phyloP scores from a whole-genome alignment of 2,888 invertebrate species.

The Willowsia nigromaculata region DNA sequence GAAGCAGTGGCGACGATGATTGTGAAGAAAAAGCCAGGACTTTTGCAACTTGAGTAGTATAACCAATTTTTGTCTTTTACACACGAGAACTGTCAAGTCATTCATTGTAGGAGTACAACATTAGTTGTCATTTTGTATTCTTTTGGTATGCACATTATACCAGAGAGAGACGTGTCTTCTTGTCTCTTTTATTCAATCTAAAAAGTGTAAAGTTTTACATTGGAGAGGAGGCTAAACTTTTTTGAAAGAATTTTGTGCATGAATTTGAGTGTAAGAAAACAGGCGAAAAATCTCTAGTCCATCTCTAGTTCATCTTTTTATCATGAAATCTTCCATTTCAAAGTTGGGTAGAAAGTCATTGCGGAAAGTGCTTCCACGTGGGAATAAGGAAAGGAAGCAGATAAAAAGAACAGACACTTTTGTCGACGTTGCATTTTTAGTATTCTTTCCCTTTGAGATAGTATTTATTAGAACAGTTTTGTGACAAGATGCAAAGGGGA shows the following conservation, averaged over 20 bases:
- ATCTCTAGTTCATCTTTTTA: neutral
- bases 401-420: neutral
- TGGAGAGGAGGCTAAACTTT: neutral
- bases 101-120: neutral
- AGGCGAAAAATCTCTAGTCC: slow-evolving; percentile 24
- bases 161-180: slow-evolving; percentile 8
- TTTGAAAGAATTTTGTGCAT: neutral
- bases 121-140: slow-evolving; percentile 46
- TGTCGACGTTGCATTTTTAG: slow-evolving; percentile 12
- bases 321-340: neutral
- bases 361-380: slow-evolving; percentile 12
- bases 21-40: neutral
- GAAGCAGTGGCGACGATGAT: neutral
- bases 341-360: slow-evolving; percentile 19
- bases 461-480: slow-evolving; percentile 1
- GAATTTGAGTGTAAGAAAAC: neutral
- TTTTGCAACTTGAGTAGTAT: neutral
- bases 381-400: neutral
- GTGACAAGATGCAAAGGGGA: neutral
- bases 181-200: slow-evolving; percentile 36
- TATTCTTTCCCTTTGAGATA: neutral
- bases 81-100: slow-evolving; percentile 44
- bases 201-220: slow-evolving; percentile 61
- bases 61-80: neutral
- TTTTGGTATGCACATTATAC: neutral